phyloP scores from a whole-genome alignment of 2,113 vertebrate species.

The Tetrax tetrax region DNA sequence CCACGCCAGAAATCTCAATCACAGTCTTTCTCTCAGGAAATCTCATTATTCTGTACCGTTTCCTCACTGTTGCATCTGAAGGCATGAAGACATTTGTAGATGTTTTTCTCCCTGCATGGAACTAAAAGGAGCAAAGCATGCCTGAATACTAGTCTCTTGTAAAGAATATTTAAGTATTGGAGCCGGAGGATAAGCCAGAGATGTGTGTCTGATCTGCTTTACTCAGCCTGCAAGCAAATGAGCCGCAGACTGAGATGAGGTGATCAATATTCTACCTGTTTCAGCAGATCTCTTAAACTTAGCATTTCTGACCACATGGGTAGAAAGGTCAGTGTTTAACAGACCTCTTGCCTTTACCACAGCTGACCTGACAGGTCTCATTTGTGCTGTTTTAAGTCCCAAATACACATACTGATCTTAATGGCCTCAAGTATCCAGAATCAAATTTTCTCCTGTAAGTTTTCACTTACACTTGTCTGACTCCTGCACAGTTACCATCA shows the following conservation, averaged over 20 bases:
- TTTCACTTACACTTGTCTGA: neutral
- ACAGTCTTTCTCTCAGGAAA: neutral
- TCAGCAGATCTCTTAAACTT: conserved; percentile 9
- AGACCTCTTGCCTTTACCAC: neutral
- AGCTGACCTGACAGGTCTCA: neutral
- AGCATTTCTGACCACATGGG: neutral
- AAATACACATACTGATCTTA: neutral
- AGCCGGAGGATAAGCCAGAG: neutral
- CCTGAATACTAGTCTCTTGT: neutral
- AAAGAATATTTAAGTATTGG: neutral
- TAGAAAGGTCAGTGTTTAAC: conserved; percentile 27
- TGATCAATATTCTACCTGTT: neutral
- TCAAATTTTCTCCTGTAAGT: neutral
- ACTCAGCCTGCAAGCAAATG: neutral
- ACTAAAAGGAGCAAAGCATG: neutral
- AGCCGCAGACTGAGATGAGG: neutral
- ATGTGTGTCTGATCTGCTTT: neutral
- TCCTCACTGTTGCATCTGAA: neutral
- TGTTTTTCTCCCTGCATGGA: neutral
- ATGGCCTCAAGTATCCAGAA: neutral
- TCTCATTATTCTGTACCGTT: neutral
- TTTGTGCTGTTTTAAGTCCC: neutral
- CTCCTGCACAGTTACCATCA: neutral
- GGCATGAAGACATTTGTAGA: neutral
- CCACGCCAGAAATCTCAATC: neutral